A percentile compares a stretch with the other conserved stretches of the same genome.
These are phyloP conservation scores for Philereme transversata DNA, from an alignment of 2,888 invertebrate species.

Conservation along the genomic window DNA sequence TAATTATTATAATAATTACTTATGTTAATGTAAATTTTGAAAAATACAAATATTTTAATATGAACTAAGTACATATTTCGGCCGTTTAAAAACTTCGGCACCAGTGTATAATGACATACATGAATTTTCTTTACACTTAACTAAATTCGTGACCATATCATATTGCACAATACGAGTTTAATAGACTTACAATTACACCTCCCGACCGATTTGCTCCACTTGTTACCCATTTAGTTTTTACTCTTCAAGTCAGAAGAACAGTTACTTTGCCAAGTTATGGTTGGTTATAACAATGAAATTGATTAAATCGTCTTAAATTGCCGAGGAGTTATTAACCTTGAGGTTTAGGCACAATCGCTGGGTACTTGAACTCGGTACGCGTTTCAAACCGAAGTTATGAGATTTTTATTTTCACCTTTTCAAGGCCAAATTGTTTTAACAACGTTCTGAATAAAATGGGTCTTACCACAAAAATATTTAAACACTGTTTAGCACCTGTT, in stretches of 20 bases:
- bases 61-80: no score
- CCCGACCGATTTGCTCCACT: constrained; percentile 80
- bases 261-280: constrained; percentile 73
- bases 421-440: no score
- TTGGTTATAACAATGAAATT: constrained; percentile 62
- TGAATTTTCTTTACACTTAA: no score
- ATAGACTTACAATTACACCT: constrained; percentile 73
- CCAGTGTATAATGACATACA: no score
- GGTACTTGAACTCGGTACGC: constrained; percentile 27
- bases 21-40: no score
- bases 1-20: no score
- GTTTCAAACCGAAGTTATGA: background rate
- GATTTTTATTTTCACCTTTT: background rate
- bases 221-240: constrained; percentile 81
- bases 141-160: constrained; percentile 63
- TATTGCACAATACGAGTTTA: constrained; percentile 74
- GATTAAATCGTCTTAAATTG: constrained; percentile 52
- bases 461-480: no score
- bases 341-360: constrained; percentile 20
- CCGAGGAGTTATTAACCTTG: constrained; percentile 40
- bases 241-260: constrained; percentile 71
- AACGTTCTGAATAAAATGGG: no score
- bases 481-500: no score
- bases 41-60: background rate
- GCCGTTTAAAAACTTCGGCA: no score